phyloP scores from a whole-genome alignment of 2,888 invertebrate species.

The Drosophila ezoana region DNA sequence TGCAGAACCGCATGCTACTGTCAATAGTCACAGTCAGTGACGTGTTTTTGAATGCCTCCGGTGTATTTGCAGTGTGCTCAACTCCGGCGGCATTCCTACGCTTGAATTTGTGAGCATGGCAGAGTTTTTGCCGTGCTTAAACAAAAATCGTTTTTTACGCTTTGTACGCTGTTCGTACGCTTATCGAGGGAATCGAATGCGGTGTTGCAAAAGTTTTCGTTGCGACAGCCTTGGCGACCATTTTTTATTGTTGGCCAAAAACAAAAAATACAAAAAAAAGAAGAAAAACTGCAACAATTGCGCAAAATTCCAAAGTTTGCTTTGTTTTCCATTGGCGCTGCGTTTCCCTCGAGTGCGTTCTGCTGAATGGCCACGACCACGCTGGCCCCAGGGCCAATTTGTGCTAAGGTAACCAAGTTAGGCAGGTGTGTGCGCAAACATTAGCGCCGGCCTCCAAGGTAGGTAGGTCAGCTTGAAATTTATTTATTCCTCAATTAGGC shows the following conservation, averaged over 20 bases:
- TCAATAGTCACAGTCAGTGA: constrained; percentile 31
- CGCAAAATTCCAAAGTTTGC: constrained; percentile 68
- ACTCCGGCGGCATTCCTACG: constrained; percentile 18
- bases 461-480: constrained; percentile 71
- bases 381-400: constrained; percentile 57
- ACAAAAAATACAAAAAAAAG: neutral
- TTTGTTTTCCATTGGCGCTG: constrained; percentile 54
- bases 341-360: constrained; percentile 73
- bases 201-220: constrained; percentile 56
- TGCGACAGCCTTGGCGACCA: constrained; percentile 57
- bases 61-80: constrained; percentile 32
- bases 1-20: constrained; percentile 8
- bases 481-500: constrained; percentile 74
- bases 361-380: constrained; percentile 59
- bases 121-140: constrained; percentile 27
- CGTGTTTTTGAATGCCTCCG: constrained; percentile 11
- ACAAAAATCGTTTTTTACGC: constrained; percentile 8
- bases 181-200: constrained; percentile 76
- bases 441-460: constrained; percentile 40
- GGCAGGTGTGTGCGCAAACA: constrained; percentile 68
- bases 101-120: constrained; percentile 33
- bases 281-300: constrained; percentile 66
- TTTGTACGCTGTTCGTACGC: constrained; percentile 23
- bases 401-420: constrained; percentile 61
- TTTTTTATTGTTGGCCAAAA: constrained; percentile 73